phyloP scores from a whole-genome alignment of 2,888 invertebrate species.

The Drosophila tanythrix region DNA sequence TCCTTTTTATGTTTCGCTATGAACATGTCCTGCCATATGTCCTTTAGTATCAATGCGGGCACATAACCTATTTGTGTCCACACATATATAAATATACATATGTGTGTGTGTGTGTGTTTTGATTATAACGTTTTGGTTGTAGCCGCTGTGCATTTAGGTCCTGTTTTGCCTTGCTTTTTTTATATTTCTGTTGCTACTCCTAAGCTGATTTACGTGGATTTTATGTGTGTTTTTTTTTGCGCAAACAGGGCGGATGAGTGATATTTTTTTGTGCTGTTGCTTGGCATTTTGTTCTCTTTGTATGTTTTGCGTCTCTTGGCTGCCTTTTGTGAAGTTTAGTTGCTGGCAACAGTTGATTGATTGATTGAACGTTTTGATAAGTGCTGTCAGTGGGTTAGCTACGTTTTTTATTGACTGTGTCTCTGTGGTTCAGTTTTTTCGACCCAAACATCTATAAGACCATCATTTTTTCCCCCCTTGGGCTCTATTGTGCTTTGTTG shows the following conservation, averaged over 20 bases:
- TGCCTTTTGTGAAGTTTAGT: slow-evolving; percentile 61
- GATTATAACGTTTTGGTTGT: slow-evolving; percentile 52
- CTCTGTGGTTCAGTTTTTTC: slow-evolving; percentile 29
- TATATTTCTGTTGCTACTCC: slow-evolving; percentile 31
- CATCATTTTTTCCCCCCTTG: not conserved
- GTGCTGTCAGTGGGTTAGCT: slow-evolving; percentile 73
- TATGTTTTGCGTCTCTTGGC: slow-evolving; percentile 14
- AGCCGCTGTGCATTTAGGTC: slow-evolving; percentile 48
- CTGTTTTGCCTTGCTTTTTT: slow-evolving; percentile 11
- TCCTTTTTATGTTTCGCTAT: slow-evolving; percentile 51
- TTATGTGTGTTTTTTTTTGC: slow-evolving; percentile 35
- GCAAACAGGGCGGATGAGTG: slow-evolving; percentile 68
- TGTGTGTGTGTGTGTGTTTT: slow-evolving; percentile 48
- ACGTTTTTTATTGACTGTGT: slow-evolving; percentile 51
- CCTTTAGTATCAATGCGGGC: slow-evolving; percentile 62
- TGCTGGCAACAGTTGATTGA: slow-evolving; percentile 78
- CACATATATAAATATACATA: not conserved
- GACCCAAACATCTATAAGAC: slow-evolving; percentile 13
- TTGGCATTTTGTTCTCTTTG: slow-evolving; percentile 12
- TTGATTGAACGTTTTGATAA: slow-evolving; percentile 77
- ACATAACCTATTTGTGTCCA: slow-evolving; percentile 35
- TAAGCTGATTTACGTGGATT: slow-evolving; percentile 65
- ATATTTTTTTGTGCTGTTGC: slow-evolving; percentile 42
- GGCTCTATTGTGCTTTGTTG: slow-evolving; percentile 15
- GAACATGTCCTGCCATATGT: slow-evolving; percentile 67